Conservation (phyloP, 1,140 invertebrate species). For the Fopius arisanus region DNA sequence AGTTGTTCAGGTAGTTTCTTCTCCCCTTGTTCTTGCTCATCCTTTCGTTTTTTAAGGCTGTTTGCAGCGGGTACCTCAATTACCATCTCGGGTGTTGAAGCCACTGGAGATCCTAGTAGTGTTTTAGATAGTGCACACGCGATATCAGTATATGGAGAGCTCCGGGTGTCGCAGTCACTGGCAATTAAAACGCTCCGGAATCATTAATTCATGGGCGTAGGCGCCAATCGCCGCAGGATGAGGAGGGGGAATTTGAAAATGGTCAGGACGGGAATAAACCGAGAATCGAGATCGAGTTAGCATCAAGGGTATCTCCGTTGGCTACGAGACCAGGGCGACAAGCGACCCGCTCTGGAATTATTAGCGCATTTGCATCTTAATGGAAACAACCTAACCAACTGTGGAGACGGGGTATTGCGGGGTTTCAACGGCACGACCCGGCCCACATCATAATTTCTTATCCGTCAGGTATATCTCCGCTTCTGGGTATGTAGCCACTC, state of each 20-base stretch:
- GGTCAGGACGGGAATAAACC: neutral
- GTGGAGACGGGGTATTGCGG: neutral
- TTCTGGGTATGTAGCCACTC: too few species aligned
- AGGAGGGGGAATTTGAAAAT: conserved; percentile 52
- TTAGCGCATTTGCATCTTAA: conserved; percentile 65
- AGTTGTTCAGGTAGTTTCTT: neutral
- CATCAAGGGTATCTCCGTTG: conserved; percentile 17
- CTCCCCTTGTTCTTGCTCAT: neutral
- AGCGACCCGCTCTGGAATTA: conserved; percentile 46
- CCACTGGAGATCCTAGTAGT: neutral
- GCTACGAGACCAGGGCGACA: conserved; percentile 31
- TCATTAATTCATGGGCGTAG: conserved; percentile 58
- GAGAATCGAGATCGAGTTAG: neutral
- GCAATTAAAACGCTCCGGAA: conserved; percentile 60
- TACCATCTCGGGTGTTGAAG: neutral
- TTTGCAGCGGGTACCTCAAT: neutral
- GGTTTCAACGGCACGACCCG: conserved; percentile 35
- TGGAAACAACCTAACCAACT: conserved; percentile 54
- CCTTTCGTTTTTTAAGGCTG: neutral
- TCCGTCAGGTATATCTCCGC: neutral
- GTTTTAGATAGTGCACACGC: neutral
- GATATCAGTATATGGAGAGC: too few species aligned
- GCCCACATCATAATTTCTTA: conserved; percentile 57
- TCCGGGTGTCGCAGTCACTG: neutral
- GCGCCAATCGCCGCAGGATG: conserved; percentile 37